Percentiles rank a stretch among this genome's conserved stretches.
phyloP scores from a whole-genome alignment of 1,140 invertebrate genomes.

The Campoletis sonorensis region DNA sequence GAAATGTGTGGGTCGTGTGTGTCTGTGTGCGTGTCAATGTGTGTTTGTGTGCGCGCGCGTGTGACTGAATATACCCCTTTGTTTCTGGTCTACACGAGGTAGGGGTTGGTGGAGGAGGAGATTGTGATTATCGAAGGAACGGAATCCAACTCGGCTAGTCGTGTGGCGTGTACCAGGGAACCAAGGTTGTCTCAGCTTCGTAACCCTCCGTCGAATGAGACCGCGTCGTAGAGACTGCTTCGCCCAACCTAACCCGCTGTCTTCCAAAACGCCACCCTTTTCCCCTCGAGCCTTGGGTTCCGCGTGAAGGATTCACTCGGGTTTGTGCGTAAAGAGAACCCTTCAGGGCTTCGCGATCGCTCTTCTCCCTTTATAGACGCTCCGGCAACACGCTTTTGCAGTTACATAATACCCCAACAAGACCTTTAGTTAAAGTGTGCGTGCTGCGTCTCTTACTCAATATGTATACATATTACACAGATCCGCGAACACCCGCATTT shows the following conservation, averaged over 20 bases:
- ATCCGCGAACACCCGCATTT: constrained; percentile 49
- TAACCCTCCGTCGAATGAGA: constrained; percentile 19
- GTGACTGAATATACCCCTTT: not conserved
- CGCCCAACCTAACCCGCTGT: not conserved
- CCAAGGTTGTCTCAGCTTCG: constrained; percentile 24
- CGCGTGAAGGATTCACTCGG: constrained; percentile 9
- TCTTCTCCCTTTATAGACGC: constrained; percentile 3
- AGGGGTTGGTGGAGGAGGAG: not conserved
- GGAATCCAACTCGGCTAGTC: constrained; percentile 25
- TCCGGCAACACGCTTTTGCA: constrained; percentile 5
- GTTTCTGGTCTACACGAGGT: not conserved
- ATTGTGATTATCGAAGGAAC: constrained; percentile 1
- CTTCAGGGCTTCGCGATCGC: constrained; percentile 6
- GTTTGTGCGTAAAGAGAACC: constrained; percentile 12
- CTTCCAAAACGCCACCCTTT: constrained; percentile 20
- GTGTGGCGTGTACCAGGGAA: constrained; percentile 10
- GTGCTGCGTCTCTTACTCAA: not conserved
- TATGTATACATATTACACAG: not conserved
- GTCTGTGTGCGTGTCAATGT: too few species aligned
- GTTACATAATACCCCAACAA: constrained; percentile 29
- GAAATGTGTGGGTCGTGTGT: too few species aligned
- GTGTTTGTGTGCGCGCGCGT: not conserved
- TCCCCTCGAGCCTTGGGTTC: not conserved
- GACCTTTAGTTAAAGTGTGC: not conserved
- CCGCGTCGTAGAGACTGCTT: constrained; percentile 19